These are phyloP conservation scores for Drosophila novamexicana DNA, from an alignment of 1,140 invertebrate genomes.

Conservation along the genomic window DNA sequence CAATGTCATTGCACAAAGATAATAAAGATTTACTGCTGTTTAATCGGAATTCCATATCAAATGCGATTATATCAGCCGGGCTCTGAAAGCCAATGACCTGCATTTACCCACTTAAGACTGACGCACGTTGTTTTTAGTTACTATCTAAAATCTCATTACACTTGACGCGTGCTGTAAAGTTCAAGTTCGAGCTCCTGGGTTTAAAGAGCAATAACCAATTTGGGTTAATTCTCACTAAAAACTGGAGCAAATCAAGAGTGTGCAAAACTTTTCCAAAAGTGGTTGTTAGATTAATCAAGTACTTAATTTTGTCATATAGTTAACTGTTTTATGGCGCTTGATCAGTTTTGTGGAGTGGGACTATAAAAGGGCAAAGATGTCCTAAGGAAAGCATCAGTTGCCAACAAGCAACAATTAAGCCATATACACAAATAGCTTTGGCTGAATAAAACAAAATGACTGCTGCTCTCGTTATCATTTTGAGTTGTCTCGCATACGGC, in stretches of 20 bases:
- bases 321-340: slow-evolving; percentile 38
- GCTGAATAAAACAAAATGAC: slow-evolving; percentile 11
- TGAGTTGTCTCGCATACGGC: slow-evolving; percentile 5
- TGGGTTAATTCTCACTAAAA: background rate
- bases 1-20: background rate
- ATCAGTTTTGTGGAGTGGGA: background rate
- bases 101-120: slow-evolving; percentile 17
- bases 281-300: slow-evolving; percentile 25
- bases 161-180: background rate
- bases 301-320: slow-evolving; percentile 54
- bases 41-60: too few relatives aligned
- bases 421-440: background rate
- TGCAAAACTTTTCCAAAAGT: background rate
- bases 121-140: slow-evolving; percentile 9
- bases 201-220: background rate
- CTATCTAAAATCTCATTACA: slow-evolving; percentile 5
- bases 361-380: slow-evolving; percentile 29
- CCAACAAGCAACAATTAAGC: slow-evolving; percentile 6
- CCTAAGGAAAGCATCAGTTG: slow-evolving; percentile 31
- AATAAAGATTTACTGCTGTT: background rate
- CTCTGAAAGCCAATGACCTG: background rate
- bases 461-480: background rate
- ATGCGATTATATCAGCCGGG: background rate
- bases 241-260: background rate
- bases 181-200: background rate